Evolutionary conservation across 1,140 invertebrate species (phyloP).

Genomic region (Trichomalopsis sarcophagae): DNA sequence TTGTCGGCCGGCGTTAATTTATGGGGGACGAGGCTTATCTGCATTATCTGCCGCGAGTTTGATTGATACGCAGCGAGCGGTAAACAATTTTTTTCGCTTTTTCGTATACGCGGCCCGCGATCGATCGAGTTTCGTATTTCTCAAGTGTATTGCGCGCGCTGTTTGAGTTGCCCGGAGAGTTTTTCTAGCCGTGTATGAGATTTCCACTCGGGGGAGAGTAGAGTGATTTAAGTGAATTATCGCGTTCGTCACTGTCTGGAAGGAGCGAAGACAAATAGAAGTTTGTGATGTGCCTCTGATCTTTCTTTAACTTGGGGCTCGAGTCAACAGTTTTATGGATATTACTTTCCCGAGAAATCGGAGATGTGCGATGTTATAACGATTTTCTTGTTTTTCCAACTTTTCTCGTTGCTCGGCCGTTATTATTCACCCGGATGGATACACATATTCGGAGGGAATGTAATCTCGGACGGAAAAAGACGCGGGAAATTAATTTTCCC

Average conservation of each 20-base stretch:
- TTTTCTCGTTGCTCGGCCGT: background rate
- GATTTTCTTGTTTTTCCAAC: background rate
- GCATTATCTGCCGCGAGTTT: conserved; percentile 34
- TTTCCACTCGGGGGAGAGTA: background rate
- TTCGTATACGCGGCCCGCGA: background rate
- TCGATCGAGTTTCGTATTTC: background rate
- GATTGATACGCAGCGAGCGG: background rate
- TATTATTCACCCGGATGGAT: background rate
- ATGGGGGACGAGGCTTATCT: conserved; percentile 36
- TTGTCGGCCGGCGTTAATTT: conserved; percentile 40
- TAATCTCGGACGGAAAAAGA: background rate
- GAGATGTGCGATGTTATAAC: background rate
- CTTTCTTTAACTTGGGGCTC: background rate
- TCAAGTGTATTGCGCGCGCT: too few relatives aligned
- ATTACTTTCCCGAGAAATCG: background rate
- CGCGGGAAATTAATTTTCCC: conserved; percentile 25
- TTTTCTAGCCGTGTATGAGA: conserved; percentile 9
- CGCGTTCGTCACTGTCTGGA: background rate
- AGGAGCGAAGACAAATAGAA: conserved; percentile 9
- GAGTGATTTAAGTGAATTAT: conserved; percentile 35
- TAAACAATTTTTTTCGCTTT: conserved; percentile 38
- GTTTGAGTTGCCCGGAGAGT: background rate
- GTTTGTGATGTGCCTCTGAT: conserved; percentile 13
- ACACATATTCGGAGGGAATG: background rate
- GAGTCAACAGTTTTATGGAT: conserved; percentile 2